These are phyloP conservation scores for Eretmocerus hayati DNA, from an alignment of 2,888 invertebrate species.

Conservation along the genomic window DNA sequence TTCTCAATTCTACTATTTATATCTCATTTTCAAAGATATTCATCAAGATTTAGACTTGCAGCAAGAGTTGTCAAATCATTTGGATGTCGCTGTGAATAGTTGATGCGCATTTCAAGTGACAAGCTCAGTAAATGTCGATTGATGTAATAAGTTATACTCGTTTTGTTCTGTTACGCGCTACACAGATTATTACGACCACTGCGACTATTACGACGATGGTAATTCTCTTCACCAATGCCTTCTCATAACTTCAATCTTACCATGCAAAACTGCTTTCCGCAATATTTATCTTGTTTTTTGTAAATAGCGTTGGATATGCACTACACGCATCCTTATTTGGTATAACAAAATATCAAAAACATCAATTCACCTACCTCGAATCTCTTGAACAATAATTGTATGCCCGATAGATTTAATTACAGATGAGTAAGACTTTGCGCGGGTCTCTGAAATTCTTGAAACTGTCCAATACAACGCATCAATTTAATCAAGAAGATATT, in stretches of 20 bases:
- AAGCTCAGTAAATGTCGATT: slow-evolving; percentile 39
- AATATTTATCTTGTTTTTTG: slow-evolving; percentile 16
- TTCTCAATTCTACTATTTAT: neutral
- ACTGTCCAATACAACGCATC: too few relatives aligned
- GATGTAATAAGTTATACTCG: slow-evolving; percentile 44
- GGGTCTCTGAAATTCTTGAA: too few relatives aligned
- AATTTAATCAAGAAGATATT: too few relatives aligned
- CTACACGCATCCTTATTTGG: too few relatives aligned
- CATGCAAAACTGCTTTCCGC: slow-evolving; percentile 21
- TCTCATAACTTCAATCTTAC: slow-evolving; percentile 15
- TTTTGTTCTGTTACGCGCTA: slow-evolving; percentile 46
- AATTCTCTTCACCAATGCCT: slow-evolving; percentile 40
- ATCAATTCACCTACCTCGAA: too few relatives aligned
- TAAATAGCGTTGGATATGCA: slow-evolving; percentile 2
- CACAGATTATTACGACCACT: slow-evolving; percentile 48
- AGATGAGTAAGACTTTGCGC: too few relatives aligned
- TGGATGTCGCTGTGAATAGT: slow-evolving; percentile 34
- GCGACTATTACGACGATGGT: slow-evolving; percentile 48
- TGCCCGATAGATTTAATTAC: too few relatives aligned
- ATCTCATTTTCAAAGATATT: slow-evolving; percentile 4
- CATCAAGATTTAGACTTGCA: too few relatives aligned
- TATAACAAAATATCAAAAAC: too few relatives aligned
- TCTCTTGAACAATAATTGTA: too few relatives aligned
- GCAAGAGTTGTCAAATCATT: slow-evolving; percentile 21
- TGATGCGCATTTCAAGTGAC: slow-evolving; percentile 29